A percentile compares a stretch with the other conserved stretches of the same genome.
Evolutionary conservation across 2,888 invertebrate genomes (phyloP).

Genomic region (Homarus gammarus): DNA sequence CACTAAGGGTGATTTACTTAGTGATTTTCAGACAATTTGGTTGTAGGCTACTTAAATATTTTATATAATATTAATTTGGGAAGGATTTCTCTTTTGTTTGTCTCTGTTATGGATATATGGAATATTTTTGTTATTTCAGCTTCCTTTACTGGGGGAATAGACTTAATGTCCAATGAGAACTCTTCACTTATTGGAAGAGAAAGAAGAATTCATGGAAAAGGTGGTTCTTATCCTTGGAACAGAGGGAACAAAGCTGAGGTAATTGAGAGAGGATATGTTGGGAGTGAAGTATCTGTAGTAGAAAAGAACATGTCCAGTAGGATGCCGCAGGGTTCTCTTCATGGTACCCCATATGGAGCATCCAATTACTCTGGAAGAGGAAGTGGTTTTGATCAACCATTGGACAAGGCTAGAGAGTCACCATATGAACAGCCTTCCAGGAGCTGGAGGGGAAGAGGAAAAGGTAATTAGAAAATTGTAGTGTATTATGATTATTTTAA

Average conservation of each 20-base stretch:
- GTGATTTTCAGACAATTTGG: too few relatives aligned
- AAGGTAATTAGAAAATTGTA: constrained; percentile 11
- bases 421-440: neutral
- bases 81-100: neutral
- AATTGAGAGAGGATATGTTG: neutral
- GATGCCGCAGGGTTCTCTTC: neutral
- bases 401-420: neutral
- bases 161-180: neutral
- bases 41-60: too few relatives aligned
- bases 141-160: neutral
- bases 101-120: neutral
- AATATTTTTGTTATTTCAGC: neutral
- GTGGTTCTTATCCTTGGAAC: constrained; percentile 38
- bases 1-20: neutral
- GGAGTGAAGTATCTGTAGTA: neutral
- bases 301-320: neutral
- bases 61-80: neutral
- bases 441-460: neutral
- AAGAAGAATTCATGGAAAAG: constrained; percentile 18
- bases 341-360: neutral
- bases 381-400: neutral
- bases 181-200: neutral
- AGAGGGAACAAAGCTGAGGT: neutral
- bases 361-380: neutral
- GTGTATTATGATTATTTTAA: neutral